These are phyloP conservation scores for Xestoiulus laeticollis DNA, from an alignment of 2,888 invertebrate genomes.

Conservation along the genomic window DNA sequence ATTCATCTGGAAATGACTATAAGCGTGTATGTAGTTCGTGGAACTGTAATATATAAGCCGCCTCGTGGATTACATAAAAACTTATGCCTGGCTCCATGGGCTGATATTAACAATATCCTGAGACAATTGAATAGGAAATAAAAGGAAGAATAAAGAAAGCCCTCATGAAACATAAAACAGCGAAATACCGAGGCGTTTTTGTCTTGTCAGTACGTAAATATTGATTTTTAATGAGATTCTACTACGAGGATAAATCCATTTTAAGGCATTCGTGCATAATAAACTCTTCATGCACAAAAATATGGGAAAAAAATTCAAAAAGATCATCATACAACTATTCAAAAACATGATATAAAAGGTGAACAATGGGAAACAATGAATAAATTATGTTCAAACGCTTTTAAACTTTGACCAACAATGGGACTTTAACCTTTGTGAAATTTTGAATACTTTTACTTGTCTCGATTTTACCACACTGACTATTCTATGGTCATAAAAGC, in stretches of 20 bases:
- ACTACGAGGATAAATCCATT: neutral
- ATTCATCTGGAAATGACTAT: neutral
- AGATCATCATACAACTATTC: conserved; percentile 1
- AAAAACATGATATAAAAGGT: neutral
- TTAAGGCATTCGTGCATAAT: conserved; percentile 30
- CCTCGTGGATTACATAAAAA: neutral
- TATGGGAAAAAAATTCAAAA: neutral
- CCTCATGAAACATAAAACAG: conserved; percentile 17
- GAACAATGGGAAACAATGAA: conserved; percentile 10
- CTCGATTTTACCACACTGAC: neutral
- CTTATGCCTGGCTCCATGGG: neutral
- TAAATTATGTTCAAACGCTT: neutral
- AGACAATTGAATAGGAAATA: conserved; percentile 39
- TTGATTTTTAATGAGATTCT: conserved; percentile 39
- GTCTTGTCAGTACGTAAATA: conserved; percentile 24
- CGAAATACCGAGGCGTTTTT: conserved; percentile 19
- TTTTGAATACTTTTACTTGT: neutral
- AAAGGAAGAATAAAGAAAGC: conserved; percentile 38
- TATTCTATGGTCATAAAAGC: neutral
- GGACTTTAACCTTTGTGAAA: neutral
- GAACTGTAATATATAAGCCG: neutral
- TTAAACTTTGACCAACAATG: neutral
- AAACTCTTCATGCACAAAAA: conserved; percentile 30
- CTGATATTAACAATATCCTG: conserved; percentile 31
- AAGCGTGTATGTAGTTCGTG: neutral